A percentile compares a stretch with the other conserved stretches of the same genome.
phyloP scores from a whole-genome alignment of 2,113 vertebrate genomes.

The Hippocampus barbouri region DNA sequence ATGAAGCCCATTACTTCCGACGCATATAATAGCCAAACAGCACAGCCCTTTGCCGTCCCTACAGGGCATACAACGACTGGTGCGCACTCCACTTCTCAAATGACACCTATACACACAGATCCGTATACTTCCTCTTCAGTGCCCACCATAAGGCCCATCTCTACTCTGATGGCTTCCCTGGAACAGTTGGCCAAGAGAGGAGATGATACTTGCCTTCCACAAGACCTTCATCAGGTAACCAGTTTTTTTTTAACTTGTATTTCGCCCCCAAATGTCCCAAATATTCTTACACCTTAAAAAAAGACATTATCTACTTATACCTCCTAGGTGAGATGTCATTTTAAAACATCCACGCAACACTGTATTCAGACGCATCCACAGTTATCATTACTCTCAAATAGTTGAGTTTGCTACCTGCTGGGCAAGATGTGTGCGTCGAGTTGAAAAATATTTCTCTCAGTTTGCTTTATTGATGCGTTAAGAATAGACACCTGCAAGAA shows the following conservation, averaged over 20 bases:
- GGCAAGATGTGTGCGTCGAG: conserved; percentile 35
- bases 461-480: conserved; percentile 25
- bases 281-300: neutral
- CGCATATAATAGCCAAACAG: conserved; percentile 18
- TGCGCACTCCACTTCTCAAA: conserved; percentile 20
- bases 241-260: neutral
- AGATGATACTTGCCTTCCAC: conserved; percentile 66
- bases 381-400: neutral
- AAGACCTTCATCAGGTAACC: conserved; percentile 71
- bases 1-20: conserved; percentile 12
- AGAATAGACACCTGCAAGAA: conserved; percentile 12
- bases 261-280: neutral
- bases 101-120: conserved; percentile 18
- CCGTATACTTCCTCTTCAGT: conserved; percentile 26
- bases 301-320: neutral
- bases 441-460: conserved; percentile 36
- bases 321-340: conserved; percentile 31
- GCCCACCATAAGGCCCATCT: conserved; percentile 22
- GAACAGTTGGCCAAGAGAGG: conserved; percentile 59
- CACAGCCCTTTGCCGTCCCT: conserved; percentile 8
- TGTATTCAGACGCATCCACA: conserved; percentile 6
- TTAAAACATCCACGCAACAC: neutral
- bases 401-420: conserved; percentile 15
- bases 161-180: conserved; percentile 40
- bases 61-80: conserved; percentile 4